These are phyloP conservation scores for Lethrus apterus DNA, from an alignment of 1,140 invertebrate genomes.

Conservation along the genomic window DNA sequence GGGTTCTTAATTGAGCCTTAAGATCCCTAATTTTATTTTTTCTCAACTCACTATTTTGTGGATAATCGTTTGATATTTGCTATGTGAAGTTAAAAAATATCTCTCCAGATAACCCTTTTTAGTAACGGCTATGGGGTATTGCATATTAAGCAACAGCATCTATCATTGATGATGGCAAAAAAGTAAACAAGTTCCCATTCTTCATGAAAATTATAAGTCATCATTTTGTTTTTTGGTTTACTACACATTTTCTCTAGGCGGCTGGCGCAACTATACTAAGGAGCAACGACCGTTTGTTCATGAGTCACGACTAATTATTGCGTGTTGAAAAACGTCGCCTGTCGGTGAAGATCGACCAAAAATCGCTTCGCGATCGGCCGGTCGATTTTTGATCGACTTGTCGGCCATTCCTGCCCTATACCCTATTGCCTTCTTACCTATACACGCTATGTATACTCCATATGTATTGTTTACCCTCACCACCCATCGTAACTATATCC, in stretches of 20 bases:
- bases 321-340: too few species aligned
- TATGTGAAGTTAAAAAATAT: conserved; percentile 29
- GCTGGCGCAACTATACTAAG: too few species aligned
- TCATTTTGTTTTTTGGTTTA: conserved; percentile 21
- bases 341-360: too few species aligned
- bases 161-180: conserved; percentile 32
- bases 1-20: conserved; percentile 25
- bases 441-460: too few species aligned
- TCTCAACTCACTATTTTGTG: conserved; percentile 30
- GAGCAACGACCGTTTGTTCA: too few species aligned
- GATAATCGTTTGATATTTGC: conserved; percentile 31
- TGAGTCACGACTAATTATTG: too few species aligned
- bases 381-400: too few species aligned
- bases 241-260: conserved; percentile 15
- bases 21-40: conserved; percentile 29
- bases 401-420: too few species aligned
- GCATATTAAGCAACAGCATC: conserved; percentile 27
- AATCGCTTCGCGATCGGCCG: too few species aligned
- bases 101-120: conserved; percentile 32
- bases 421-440: too few species aligned
- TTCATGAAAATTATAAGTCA: conserved; percentile 22
- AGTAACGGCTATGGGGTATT: conserved; percentile 25
- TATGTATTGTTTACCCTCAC: too few species aligned
- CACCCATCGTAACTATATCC: too few species aligned
- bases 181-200: conserved; percentile 29